Conservation (phyloP, 2,797 vertebrate species). For the Psittacula derbiana region DNA sequence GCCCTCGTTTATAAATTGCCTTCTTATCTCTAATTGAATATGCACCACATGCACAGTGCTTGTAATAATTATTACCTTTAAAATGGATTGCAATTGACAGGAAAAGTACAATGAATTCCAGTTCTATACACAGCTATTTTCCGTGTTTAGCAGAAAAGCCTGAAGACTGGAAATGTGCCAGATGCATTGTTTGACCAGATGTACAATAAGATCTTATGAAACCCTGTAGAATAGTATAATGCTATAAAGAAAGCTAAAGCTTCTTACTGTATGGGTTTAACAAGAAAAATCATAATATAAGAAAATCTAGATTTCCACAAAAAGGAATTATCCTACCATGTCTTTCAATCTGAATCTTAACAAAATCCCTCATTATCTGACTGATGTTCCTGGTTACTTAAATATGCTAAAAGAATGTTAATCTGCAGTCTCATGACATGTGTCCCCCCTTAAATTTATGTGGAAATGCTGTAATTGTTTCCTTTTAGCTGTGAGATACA, state of each 20-base stretch:
- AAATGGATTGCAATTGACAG: neutral
- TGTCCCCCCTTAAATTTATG: neutral
- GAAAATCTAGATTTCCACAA: slow-evolving; percentile 30
- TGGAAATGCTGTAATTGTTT: slow-evolving; percentile 6
- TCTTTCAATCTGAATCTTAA: neutral
- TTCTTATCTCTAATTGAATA: neutral
- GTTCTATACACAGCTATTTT: slow-evolving; percentile 21
- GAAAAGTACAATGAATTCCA: neutral
- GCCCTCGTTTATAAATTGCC: neutral
- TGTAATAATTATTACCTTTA: slow-evolving; percentile 35
- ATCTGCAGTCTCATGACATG: neutral
- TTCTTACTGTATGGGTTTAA: neutral
- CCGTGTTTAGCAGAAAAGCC: slow-evolving; percentile 25
- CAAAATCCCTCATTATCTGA: slow-evolving; percentile 32
- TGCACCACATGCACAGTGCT: neutral
- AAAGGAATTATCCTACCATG: neutral
- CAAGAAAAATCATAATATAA: neutral
- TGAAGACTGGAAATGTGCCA: neutral
- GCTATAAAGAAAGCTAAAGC: slow-evolving; percentile 24
- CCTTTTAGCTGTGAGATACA: neutral
- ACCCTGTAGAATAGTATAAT: slow-evolving; percentile 1
- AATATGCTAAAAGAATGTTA: neutral
- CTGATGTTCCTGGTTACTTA: slow-evolving; percentile 46
- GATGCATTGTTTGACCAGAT: slow-evolving; percentile 53
- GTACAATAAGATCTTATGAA: slow-evolving; percentile 28